Percentiles rank a stretch among this genome's conserved stretches.
These are phyloP conservation scores for Fragum sueziense DNA, from an alignment of 2,888 invertebrate genomes.

Conservation along the genomic window DNA sequence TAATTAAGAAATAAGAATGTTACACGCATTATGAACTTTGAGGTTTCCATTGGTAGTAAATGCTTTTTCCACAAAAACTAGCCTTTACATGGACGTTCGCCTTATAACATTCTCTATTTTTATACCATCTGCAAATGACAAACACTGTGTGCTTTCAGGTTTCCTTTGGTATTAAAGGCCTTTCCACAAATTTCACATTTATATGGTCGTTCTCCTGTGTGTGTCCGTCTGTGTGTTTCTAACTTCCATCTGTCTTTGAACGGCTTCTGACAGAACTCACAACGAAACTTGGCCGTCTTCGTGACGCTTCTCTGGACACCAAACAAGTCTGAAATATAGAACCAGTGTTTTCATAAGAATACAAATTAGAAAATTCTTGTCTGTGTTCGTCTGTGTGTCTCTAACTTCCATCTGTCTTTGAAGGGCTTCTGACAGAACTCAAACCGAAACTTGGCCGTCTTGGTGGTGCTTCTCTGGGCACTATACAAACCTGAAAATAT, in stretches of 20 bases:
- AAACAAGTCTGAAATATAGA: not conserved
- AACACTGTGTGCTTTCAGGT: not conserved
- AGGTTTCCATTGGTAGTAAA: no score
- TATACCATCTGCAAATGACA: not conserved
- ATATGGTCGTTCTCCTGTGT: constrained; percentile 7
- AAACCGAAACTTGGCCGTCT: not conserved
- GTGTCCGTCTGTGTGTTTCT: not conserved
- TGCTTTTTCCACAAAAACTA: no score
- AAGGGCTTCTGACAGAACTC: not conserved
- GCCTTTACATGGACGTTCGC: no score
- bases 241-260: not conserved
- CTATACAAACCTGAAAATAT: no score
- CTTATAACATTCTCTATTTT: no score
- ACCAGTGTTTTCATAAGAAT: no score
- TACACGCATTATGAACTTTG: no score
- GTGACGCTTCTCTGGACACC: not conserved
- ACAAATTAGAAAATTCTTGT: no score
- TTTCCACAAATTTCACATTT: not conserved
- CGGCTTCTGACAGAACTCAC: not conserved
- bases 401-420: not conserved
- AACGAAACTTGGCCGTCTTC: not conserved
- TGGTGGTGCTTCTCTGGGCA: not conserved
- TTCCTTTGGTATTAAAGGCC: not conserved
- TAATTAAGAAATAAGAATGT: no score
- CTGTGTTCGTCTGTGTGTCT: constrained; percentile 1